These are phyloP conservation scores for Thymelicus lineola DNA, from an alignment of 2,888 invertebrate species.

Conservation along the genomic window DNA sequence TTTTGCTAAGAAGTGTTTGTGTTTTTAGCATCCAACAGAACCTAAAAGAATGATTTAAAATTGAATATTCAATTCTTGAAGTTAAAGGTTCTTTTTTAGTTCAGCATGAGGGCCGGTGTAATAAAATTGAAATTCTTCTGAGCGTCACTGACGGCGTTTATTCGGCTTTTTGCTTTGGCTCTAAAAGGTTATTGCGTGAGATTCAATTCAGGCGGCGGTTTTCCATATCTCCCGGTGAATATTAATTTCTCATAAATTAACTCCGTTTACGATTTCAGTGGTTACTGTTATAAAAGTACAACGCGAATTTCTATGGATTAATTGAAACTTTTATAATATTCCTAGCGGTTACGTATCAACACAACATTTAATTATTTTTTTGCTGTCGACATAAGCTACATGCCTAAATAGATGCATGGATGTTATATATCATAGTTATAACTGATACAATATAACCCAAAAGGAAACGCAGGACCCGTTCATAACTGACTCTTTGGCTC, in stretches of 20 bases:
- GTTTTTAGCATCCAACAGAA: background rate
- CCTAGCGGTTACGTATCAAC: no score
- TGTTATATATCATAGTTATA: no score
- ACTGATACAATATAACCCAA: no score
- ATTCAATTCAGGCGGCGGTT: conserved; percentile 77
- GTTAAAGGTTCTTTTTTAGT: conserved; percentile 43
- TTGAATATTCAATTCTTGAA: conserved; percentile 30
- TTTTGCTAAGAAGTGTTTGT: no score
- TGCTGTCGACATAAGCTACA: no score
- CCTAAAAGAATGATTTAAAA: conserved; percentile 19
- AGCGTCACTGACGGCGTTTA: conserved; percentile 65
- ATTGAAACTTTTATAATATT: no score
- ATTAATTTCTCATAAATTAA: conserved; percentile 63
- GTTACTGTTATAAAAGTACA: conserved; percentile 20
- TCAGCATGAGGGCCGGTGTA: conserved; percentile 52
- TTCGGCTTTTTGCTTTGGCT: conserved; percentile 76
- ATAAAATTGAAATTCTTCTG: conserved; percentile 77
- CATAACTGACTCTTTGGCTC: no score
- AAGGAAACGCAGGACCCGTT: no score
- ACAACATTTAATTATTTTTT: no score
- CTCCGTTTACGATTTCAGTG: conserved; percentile 43
- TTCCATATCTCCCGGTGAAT: conserved; percentile 60
- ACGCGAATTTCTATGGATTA: background rate
- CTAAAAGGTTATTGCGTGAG: conserved; percentile 80
- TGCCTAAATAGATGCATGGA: no score